phyloP scores from a whole-genome alignment of 2,797 vertebrate genomes.

The Leptodactylus fallax region DNA sequence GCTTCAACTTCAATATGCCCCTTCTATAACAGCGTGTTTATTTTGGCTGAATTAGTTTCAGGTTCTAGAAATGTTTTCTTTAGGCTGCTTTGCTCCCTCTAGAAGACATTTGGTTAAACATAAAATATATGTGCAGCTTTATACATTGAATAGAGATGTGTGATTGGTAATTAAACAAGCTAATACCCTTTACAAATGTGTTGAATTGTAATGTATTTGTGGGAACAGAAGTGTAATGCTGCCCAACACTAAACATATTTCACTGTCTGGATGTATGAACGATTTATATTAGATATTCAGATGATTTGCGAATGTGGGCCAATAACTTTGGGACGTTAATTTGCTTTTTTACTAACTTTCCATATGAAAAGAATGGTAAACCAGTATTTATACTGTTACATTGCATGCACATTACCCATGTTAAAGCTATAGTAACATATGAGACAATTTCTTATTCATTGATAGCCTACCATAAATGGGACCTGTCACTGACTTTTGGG shows the following conservation, averaged over 20 bases:
- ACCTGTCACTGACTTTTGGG: no score
- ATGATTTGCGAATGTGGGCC: background rate
- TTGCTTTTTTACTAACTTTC: background rate
- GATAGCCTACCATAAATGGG: background rate
- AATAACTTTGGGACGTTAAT: background rate
- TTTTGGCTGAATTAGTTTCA: constrained; percentile 61
- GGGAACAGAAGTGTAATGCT: background rate
- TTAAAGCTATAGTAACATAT: background rate
- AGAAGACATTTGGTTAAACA: constrained; percentile 58
- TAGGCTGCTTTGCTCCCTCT: constrained; percentile 48
- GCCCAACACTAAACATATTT: background rate
- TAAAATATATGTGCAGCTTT: constrained; percentile 52
- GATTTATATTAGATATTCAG: background rate
- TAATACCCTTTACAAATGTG: constrained; percentile 46
- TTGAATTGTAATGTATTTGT: constrained; percentile 35
- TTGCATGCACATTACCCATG: background rate
- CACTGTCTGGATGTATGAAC: background rate
- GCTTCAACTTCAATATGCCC: constrained; percentile 59
- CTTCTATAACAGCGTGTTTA: constrained; percentile 59
- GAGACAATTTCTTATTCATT: background rate
- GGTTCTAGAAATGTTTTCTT: constrained; percentile 63
- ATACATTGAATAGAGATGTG: constrained; percentile 50
- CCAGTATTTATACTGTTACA: background rate
- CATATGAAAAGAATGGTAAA: background rate
- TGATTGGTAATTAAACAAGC: constrained; percentile 48